Conservation (phyloP, 2,797 vertebrate genomes). For the Epinephelus awoara region DNA sequence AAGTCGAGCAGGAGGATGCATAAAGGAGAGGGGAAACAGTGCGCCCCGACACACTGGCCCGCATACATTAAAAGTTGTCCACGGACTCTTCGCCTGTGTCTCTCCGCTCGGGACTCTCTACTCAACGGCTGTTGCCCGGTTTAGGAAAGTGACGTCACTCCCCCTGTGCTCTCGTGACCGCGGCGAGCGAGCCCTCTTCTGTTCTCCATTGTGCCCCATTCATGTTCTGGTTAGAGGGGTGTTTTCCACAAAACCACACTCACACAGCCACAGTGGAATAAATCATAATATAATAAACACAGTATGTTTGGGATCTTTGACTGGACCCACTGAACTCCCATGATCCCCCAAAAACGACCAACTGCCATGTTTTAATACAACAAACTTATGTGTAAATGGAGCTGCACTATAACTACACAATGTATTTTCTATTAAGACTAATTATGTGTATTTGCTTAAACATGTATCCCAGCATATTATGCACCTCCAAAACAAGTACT, state of each 20-base stretch:
- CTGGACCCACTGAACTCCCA: background rate
- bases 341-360: background rate
- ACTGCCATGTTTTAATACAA: background rate
- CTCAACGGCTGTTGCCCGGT: conserved; percentile 67
- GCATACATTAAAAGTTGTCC: conserved; percentile 78
- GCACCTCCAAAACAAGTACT: background rate
- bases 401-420: background rate
- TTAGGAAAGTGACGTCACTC: conserved; percentile 80
- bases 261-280: background rate
- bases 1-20: conserved; percentile 42
- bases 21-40: conserved; percentile 37
- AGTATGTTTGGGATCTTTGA: too few species aligned
- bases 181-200: conserved; percentile 47
- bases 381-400: background rate
- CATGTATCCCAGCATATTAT: background rate
- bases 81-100: conserved; percentile 32
- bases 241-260: conserved; percentile 40
- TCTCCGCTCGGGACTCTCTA: conserved; percentile 54
- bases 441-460: background rate
- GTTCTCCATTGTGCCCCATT: conserved; percentile 65
- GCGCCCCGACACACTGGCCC: conserved; percentile 38
- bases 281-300: background rate
- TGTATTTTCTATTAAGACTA: background rate
- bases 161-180: conserved; percentile 70
- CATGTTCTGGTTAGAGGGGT: conserved; percentile 55